phyloP scores from a whole-genome alignment of 2,888 invertebrate species.

The Hyppa rectilinea region DNA sequence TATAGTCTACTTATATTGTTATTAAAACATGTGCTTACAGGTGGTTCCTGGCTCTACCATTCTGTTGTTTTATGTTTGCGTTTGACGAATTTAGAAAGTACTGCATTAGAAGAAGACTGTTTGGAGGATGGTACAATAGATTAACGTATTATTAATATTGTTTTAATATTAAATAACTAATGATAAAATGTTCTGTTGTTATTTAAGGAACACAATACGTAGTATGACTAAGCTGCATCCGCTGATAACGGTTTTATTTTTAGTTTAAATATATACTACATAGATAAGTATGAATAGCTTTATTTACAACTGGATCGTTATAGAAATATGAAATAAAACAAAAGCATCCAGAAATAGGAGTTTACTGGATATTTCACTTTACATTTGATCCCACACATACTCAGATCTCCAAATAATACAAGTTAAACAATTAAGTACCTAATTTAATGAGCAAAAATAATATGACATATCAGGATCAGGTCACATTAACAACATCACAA shows the following conservation, averaged over 20 bases:
- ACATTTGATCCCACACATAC: constrained; percentile 64
- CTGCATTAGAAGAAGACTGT: constrained; percentile 89
- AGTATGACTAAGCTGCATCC: constrained; percentile 28
- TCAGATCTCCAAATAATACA: constrained; percentile 63
- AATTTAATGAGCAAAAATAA: constrained; percentile 71
- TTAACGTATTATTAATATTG: constrained; percentile 78
- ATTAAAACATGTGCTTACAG: constrained; percentile 74
- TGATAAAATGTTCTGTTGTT: constrained; percentile 34
- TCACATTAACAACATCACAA: constrained; percentile 66
- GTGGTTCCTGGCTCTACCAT: constrained; percentile 94
- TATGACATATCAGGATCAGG: constrained; percentile 58
- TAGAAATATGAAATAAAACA: constrained; percentile 54
- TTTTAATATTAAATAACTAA: constrained; percentile 22
- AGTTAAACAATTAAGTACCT: constrained; percentile 62
- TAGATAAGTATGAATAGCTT: neutral
- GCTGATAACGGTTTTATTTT: constrained; percentile 48
- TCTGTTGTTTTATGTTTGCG: constrained; percentile 92
- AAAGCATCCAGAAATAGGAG: constrained; percentile 44
- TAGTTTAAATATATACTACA: constrained; percentile 15
- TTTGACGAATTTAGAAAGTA: constrained; percentile 94
- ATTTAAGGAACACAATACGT: constrained; percentile 39
- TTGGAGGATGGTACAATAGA: constrained; percentile 83
- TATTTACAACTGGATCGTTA: constrained; percentile 7
- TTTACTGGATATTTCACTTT: constrained; percentile 64
- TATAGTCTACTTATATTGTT: neutral